Conservation (phyloP, 2,797 vertebrate species). For the Cygnus olor region DNA sequence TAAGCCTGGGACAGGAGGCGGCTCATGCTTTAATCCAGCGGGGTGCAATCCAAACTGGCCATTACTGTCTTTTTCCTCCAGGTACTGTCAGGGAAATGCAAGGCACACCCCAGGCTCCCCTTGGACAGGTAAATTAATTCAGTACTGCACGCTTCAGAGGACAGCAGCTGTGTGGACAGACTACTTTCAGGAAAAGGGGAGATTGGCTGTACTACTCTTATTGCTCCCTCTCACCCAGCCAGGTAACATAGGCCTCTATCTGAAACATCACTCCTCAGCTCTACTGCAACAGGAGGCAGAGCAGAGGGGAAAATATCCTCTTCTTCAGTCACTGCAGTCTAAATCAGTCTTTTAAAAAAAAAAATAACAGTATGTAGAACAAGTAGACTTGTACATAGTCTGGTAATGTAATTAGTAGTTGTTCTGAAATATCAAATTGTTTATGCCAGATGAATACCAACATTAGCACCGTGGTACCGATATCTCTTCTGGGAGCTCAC, state of each 20-base stretch:
- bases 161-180: background rate
- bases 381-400: background rate
- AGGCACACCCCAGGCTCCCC: background rate
- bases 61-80: background rate
- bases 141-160: accelerated
- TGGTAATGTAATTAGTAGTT: background rate
- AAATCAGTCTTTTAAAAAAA: background rate
- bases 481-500: background rate
- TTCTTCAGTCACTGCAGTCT: background rate
- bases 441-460: background rate
- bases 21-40: accelerated
- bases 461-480: background rate
- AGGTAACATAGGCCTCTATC: background rate
- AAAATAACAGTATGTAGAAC: background rate
- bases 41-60: accelerated
- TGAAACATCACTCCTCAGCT: background rate
- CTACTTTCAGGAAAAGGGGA: background rate
- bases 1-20: background rate
- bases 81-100: background rate
- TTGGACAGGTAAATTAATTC: background rate
- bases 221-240: background rate
- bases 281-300: background rate
- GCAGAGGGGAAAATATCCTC: background rate
- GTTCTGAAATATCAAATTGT: background rate
- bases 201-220: background rate